Evolutionary conservation across 2,888 invertebrate genomes (phyloP), one percentile per base, ranked within the genome.

Genomic region (Lochmaea crataegi): DNA sequence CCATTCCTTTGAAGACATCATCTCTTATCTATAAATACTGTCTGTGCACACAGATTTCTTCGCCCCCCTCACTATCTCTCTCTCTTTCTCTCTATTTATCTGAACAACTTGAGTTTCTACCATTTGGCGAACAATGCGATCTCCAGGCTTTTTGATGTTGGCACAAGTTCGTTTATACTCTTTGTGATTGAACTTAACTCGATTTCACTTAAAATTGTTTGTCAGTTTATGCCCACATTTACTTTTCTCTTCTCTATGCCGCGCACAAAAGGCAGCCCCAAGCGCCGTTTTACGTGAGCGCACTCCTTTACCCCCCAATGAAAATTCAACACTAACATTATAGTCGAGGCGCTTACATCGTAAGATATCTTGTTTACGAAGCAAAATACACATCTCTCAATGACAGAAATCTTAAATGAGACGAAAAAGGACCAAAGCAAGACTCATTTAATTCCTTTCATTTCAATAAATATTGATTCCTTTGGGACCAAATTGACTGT

Each of bases 141-240:
- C 78, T 78, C n/a, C 79, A 72, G 77, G 80, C 81, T 83, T 83
- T 83, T 83, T 84, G 83, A 83, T 83, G 83, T 82, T 82, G 80
- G 76, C 80, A 77, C 79, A 78, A 79, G 78, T 81, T 77, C 81
- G 77, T 79, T 80, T 77, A 32, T 51, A 77, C 76, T 80, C 80
- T 82, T 81, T 81, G 79, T 80, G 79, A 80, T 79, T 79, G 81
- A 80, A 81, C 79, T 79, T 78, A 79, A 80, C 76, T 67, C 72
- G 80, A 78, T 78, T 78, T 76, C 77, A 66, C 68, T 74, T 75
- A 77, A 78, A 70, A 76, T 72, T 77, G 79, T 78, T 77, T 79
- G 78, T 71, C 74, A 72, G 76, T 72, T 78, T 76, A 78, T 78
- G 79, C 79, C 76, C 77, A 80, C 74, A 68, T 74, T 74, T 71